phyloP scores from a whole-genome alignment of 2,797 vertebrate species.

The Simalia tracyae region DNA sequence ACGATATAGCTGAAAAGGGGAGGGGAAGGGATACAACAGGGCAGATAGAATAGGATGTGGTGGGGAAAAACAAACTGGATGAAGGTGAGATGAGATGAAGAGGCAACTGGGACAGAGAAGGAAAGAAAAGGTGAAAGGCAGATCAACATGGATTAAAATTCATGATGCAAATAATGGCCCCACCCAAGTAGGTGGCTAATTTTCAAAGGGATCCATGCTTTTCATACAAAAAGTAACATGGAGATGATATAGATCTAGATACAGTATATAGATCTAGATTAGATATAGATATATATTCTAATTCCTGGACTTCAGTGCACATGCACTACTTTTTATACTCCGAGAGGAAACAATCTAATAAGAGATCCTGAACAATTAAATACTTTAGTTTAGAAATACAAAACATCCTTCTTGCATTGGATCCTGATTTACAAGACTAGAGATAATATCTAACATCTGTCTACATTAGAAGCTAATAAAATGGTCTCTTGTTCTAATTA shows the following conservation, averaged over 20 bases:
- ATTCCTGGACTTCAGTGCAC: not conserved
- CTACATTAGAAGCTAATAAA: not conserved
- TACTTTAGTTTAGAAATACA: not conserved
- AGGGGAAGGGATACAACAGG: not conserved
- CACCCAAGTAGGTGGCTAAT: not conserved
- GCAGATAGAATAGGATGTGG: not conserved
- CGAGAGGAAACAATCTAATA: not conserved
- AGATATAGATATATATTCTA: not conserved
- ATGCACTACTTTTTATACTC: not conserved
- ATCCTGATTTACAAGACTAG: not conserved
- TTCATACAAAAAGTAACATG: not conserved
- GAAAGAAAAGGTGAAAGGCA: not conserved
- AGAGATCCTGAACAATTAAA: not conserved
- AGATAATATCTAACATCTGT: not conserved
- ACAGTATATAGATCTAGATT: no score
- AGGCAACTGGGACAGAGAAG: not conserved
- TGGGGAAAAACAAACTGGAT: not conserved
- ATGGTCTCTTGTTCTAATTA: not conserved
- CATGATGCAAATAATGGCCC: not conserved
- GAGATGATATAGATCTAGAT: no score
- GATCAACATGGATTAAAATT: not conserved
- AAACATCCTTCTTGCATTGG: not conserved
- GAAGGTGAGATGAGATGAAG: not conserved
- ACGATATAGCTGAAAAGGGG: not conserved
- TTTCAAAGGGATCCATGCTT: not conserved